These are phyloP conservation scores for Resseliella maxima DNA, from an alignment of 2,888 invertebrate species.

Conservation along the genomic window DNA sequence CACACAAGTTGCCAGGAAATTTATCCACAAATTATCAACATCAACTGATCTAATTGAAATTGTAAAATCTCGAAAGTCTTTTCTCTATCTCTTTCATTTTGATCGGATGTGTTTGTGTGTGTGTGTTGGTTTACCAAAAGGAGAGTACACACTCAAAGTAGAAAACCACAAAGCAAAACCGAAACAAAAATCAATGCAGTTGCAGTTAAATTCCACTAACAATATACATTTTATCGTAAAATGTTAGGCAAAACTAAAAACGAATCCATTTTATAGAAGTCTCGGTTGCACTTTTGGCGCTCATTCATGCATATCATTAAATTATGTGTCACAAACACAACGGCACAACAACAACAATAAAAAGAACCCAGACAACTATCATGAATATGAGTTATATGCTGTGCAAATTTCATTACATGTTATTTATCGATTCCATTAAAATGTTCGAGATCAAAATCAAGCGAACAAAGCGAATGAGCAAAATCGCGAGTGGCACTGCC, in stretches of 20 bases:
- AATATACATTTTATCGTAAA: background rate
- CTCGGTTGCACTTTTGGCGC: constrained; percentile 6
- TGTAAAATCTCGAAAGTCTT: background rate
- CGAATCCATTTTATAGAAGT: background rate
- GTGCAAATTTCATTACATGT: constrained; percentile 35
- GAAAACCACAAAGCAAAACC: background rate
- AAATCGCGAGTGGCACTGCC: background rate
- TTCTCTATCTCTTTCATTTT: background rate
- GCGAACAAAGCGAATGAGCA: background rate
- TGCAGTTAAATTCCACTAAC: background rate
- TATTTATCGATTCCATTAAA: constrained; percentile 51
- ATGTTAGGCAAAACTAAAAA: too few relatives aligned
- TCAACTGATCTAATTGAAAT: constrained; percentile 33
- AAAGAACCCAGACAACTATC: background rate
- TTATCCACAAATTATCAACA: constrained; percentile 4
- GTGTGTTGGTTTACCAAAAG: too few relatives aligned
- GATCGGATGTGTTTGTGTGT: background rate
- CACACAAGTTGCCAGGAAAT: constrained; percentile 4
- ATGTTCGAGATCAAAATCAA: constrained; percentile 22
- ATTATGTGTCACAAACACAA: constrained; percentile 45
- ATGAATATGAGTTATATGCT: constrained; percentile 30
- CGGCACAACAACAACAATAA: background rate
- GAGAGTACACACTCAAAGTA: background rate
- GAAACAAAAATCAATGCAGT: background rate
- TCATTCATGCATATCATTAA: constrained; percentile 45